Evolutionary conservation across 2,113 vertebrate species (phyloP).

Genomic region (Syngnathus scovelli): DNA sequence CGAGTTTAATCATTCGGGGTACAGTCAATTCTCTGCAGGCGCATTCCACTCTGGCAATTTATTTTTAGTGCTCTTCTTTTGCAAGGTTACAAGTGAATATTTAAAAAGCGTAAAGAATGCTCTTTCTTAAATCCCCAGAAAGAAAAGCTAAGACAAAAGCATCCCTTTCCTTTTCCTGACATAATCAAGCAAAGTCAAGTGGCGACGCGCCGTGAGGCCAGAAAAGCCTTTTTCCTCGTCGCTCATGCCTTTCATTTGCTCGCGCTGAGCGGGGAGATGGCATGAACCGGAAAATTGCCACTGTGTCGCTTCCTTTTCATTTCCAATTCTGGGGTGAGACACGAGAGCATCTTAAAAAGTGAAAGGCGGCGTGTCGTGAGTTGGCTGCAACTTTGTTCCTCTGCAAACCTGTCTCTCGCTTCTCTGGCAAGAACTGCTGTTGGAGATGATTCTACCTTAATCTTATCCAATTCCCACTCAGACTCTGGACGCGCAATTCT

Average conservation of each 20-base stretch:
- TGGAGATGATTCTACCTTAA: conserved; percentile 52
- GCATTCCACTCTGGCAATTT: neutral
- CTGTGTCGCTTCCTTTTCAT: conserved; percentile 3
- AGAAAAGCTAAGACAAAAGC: neutral
- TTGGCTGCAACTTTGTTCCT: neutral
- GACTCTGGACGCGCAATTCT: conserved; percentile 29
- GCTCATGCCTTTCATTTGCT: conserved; percentile 1
- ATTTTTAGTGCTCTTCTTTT: neutral
- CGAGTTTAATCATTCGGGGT: neutral
- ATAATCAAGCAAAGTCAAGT: neutral
- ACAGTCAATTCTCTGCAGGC: neutral
- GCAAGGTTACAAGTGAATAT: conserved; percentile 12
- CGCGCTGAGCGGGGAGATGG: neutral
- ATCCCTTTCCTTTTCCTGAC: neutral
- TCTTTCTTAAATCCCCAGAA: neutral
- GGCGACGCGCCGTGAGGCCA: neutral
- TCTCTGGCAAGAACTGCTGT: conserved; percentile 34
- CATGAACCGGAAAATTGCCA: neutral
- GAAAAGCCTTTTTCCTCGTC: neutral
- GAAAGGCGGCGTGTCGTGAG: neutral
- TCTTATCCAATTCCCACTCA: conserved; percentile 62
- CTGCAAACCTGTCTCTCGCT: conserved; percentile 22
- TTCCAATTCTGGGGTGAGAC: neutral
- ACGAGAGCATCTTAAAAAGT: neutral
- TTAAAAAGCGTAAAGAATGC: neutral